Base-by-base conservation (phyloP, 64 coral and sea anemone genomes). In the Acropora yongei region DNA sequence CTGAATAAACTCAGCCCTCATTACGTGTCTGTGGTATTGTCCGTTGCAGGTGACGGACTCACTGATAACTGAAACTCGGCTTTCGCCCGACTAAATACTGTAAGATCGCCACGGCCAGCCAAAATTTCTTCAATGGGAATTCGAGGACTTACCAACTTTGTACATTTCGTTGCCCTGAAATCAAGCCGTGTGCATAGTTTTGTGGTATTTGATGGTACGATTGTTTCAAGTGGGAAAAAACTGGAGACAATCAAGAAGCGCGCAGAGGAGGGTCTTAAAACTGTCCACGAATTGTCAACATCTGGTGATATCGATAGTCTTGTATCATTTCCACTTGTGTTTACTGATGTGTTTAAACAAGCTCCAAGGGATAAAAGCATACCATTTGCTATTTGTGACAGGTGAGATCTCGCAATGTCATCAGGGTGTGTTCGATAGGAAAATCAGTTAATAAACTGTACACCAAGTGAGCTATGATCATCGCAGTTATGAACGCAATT, bases 341-440 rank as follows among this genome's bases (percentile, higher is more conserved):
- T n/a, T 3, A 93, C 72, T 4, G 49, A 18, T 39, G 73, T 92
- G 7, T 96, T 96, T 66, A 14, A 90, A 16, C 87, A 96, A 67
- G 91, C 89, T 14, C 80, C 93, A 39, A 41, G 75, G 41, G 84
- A 90, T 57, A 63, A 63, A 42, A 68, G 14, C 65, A 51, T 96
- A 81, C 44, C 61, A 49, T 96, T 93, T 87, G 95, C 76, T 4
- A 87, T 93, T n/a, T 93, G 95, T 58, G 95, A 96, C n/a, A 90
- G 95, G 95, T 96, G 85, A 41, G 68, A 30, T 0, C 30, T 30
- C 30, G 30, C 30, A 30, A 30, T 30, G 30, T 30, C 30, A 30
- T 30, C 30, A 0, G 30, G 30, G 30, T 30, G 30, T 0, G 30
- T 30, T 30, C 30, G 30, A 30, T 30, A 30, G 30, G 30, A 30